Base-by-base conservation (phyloP, 2,113 vertebrate species). In the Anser brachyrhynchus region DNA sequence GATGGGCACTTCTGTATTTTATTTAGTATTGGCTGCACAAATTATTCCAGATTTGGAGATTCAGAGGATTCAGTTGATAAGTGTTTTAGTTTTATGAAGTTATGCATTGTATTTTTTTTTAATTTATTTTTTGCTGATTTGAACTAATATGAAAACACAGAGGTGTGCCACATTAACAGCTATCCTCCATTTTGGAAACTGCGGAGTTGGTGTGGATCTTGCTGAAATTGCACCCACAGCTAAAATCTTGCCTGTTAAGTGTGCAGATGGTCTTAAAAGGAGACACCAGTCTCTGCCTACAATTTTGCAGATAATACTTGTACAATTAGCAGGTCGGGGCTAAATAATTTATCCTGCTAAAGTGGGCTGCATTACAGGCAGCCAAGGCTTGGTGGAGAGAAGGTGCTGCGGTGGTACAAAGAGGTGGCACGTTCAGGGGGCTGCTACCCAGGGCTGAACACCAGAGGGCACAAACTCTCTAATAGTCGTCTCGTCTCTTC, bases 391-490 rank as follows among this genome's bases (percentile, higher is more conserved):
- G 55, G 41, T 1, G 57, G 55, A 18, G n/a, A 59, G 75, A 25
- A 31, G 29, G 13, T 29, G 71, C 62, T 43, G 71, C 14, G 20
- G 52, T 1, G 13, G 44, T 31, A 2, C 29, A 20, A 49, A 49
- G n/a, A 44, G 39, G 10, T 1, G 5, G 72, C 25, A 10, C 14
- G 13, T 46, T 57, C 1, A 21, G 70, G 79, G 29, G 28, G 46
- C 91, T 84, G 41, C 13, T 49, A 55, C 23, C 44, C 58, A 13
- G 19, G 5, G 21, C 64, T 39, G 87, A 96, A 94, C 96, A 90
- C 52, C 89, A 97, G 97, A 94, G 96, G 97, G 96, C 97, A 93
- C 93, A 95, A 87, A 92, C 41, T 90, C 93, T 89, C 93, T 6
- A 28, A 49, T n/a, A 84, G 94, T 16, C 10, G 4, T 62, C 66